A percentile compares a stretch with the other conserved stretches of the same genome.
phyloP scores from a whole-genome alignment of 2,888 invertebrate species.

The Amphiduros pacificus region DNA sequence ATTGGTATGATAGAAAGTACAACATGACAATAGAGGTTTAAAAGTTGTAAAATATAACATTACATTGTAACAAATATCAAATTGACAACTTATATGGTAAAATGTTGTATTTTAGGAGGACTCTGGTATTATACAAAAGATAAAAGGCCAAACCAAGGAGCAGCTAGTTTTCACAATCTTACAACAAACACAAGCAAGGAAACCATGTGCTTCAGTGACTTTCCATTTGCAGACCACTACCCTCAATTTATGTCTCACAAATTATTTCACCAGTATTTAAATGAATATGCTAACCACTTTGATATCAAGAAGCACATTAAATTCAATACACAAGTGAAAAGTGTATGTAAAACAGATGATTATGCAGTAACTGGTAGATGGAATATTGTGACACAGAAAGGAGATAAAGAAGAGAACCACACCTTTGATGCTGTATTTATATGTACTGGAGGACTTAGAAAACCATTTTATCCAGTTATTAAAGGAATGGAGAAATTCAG shows the following conservation, averaged over 20 bases:
- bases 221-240: conserved; percentile 50
- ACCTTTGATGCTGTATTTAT: conserved; percentile 49
- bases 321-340: conserved; percentile 43
- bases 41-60: too few species aligned
- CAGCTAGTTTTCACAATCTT: conserved; percentile 46
- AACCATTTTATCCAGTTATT: conserved; percentile 35
- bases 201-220: conserved; percentile 55
- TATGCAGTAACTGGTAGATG: conserved; percentile 48
- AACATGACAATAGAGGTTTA: too few species aligned
- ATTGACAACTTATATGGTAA: too few species aligned
- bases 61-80: too few species aligned
- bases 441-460: conserved; percentile 45
- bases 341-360: conserved; percentile 30
- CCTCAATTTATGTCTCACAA: conserved; percentile 57
- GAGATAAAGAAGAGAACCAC: conserved; percentile 27
- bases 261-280: conserved; percentile 33
- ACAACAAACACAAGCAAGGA: conserved; percentile 52
- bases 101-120: too few species aligned
- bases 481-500: conserved; percentile 40
- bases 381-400: conserved; percentile 41
- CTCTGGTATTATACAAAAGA: conserved; percentile 49
- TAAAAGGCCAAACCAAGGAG: conserved; percentile 29
- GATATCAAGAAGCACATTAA: conserved; percentile 42
- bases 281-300: conserved; percentile 37
- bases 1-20: too few species aligned